Evolutionary conservation across 1,140 invertebrate genomes (phyloP), one percentile per base, ranked within the genome.

Genomic region (Drosophila sp.): DNA sequence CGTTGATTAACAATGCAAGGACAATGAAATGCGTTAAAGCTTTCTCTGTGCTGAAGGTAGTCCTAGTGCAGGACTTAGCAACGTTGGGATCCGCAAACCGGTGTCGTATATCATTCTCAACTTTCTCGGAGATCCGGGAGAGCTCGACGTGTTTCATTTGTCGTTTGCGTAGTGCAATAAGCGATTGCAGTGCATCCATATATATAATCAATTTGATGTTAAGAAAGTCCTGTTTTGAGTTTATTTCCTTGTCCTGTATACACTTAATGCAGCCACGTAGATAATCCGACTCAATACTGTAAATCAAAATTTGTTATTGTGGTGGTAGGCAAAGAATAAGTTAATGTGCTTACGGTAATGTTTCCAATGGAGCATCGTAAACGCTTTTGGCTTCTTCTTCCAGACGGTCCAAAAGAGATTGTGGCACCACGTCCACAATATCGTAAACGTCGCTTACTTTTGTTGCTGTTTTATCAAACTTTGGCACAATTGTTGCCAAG

Each of bases 11-110:
- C 18, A 91, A 16, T 0, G 89, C 71, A 13, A 91, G 51, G 1
- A 91, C 90, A 67, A 91, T 91, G n/a, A 89, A 91, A 61, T 91
- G 80, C 0, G 89, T 89, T 4, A 91, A 54, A 0, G 89, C 90
- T 29, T 91, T 91, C n/a, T 91, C 90, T 5, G 71, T 84, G 18
- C 76, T 80, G 14, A 70, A 81, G 5, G 58, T 54, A 2, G 90
- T 91, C 7, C 90, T 79, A 0, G 76, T 80, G 18, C 78, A 77
- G 5, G 67, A 71, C 40, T 78, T 80, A 63, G 57, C 74, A 2
- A 71, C 65, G 45, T 87, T 76, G 16, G 79, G 89, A 75, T 91
- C 80, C 0, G 76, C 65, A 54, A 91, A 91, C 11, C 89, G 77
- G 36, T 67, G 34, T 1, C 89, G 80, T n/a, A 91, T 80, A 65